Evolutionary conservation across 2,888 invertebrate species (phyloP).

Genomic region (Sarcophaga rosellei): DNA sequence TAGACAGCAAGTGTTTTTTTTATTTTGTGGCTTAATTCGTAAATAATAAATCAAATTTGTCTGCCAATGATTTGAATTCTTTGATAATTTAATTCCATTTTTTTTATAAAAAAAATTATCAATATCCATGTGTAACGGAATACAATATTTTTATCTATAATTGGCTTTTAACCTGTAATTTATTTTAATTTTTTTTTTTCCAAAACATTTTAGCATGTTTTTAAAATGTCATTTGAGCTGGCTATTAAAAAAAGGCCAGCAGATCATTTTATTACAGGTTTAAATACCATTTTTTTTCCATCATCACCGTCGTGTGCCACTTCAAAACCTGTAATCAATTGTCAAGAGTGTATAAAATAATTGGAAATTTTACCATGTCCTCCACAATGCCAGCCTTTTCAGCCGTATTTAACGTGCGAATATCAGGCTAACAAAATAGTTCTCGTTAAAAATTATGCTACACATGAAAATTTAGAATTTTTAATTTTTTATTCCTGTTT

Average conservation of each 20-base stretch:
- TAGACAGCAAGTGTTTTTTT: too few species aligned
- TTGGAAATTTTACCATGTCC: background rate
- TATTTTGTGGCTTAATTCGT: too few species aligned
- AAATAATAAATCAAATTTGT: too few species aligned
- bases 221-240: conserved; percentile 20
- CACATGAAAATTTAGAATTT: conserved; percentile 17
- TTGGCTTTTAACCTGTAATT: too few species aligned
- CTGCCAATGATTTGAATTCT: too few species aligned
- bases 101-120: too few species aligned
- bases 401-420: background rate
- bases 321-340: conserved; percentile 23
- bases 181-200: background rate
- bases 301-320: too few species aligned
- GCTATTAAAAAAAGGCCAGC: background rate
- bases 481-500: too few species aligned
- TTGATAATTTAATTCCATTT: too few species aligned
- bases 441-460: conserved; percentile 49
- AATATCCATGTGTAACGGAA: too few species aligned
- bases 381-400: background rate
- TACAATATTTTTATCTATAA: too few species aligned
- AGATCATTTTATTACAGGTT: background rate
- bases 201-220: conserved; percentile 27
- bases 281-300: background rate
- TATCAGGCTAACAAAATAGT: conserved; percentile 35
- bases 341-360: conserved; percentile 11